phyloP scores from a whole-genome alignment of 2,888 invertebrate genomes.

The Aethes cnicana region DNA sequence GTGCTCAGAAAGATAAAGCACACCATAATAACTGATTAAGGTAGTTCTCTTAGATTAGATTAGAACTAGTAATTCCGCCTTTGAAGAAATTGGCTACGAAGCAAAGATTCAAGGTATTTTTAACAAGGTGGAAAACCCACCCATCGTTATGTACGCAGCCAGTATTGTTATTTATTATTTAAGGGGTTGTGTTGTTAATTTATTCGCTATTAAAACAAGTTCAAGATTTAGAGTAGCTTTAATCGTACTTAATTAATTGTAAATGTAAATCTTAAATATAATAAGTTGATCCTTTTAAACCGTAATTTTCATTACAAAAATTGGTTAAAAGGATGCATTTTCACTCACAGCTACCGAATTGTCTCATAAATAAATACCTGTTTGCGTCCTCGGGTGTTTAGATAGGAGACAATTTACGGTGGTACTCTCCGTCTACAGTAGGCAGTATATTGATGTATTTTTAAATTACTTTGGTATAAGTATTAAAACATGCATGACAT shows the following conservation, averaged over 20 bases:
- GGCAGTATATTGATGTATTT: neutral
- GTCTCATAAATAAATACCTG: slow-evolving; percentile 46
- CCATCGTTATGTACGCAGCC: slow-evolving; percentile 9
- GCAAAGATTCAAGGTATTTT: neutral
- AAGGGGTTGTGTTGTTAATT: slow-evolving; percentile 26
- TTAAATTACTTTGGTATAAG: slow-evolving; percentile 1
- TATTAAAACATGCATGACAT: no score
- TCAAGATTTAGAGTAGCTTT: slow-evolving; percentile 29
- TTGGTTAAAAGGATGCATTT: slow-evolving; percentile 57
- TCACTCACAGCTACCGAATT: slow-evolving; percentile 53
- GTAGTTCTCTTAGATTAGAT: no score
- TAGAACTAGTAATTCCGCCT: no score
- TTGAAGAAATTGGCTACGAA: neutral
- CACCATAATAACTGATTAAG: slow-evolving; percentile 37
- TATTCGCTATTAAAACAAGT: slow-evolving; percentile 21
- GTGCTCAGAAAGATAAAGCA: slow-evolving; percentile 57
- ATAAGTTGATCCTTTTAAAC: slow-evolving; percentile 23
- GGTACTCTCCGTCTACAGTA: neutral
- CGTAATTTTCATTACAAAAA: slow-evolving; percentile 45
- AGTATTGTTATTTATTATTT: slow-evolving; percentile 28
- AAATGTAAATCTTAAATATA: slow-evolving; percentile 29
- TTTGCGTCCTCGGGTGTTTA: slow-evolving; percentile 66
- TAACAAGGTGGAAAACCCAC: neutral
- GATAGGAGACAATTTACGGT: slow-evolving; percentile 49
- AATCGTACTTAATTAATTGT: slow-evolving; percentile 26